phyloP scores from a whole-genome alignment of 2,888 invertebrate species.

The Saturnia pavonia region DNA sequence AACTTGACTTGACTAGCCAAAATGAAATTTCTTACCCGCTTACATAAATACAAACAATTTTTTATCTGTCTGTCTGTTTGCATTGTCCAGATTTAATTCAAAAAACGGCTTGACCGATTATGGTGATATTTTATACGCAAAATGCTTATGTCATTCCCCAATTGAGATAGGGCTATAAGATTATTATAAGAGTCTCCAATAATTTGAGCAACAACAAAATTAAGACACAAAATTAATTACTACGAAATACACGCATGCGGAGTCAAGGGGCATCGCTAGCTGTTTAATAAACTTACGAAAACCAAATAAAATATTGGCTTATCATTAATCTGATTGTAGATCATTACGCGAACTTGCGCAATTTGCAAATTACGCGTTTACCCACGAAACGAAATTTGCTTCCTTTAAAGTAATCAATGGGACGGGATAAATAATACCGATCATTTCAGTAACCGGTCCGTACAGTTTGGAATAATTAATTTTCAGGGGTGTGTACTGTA shows the following conservation, averaged over 20 bases:
- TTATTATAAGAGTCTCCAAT: no score
- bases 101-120: no score
- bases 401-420: conserved; percentile 45
- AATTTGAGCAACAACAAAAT: no score
- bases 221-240: no score
- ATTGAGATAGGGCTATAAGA: no score
- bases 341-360: not conserved
- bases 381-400: not conserved
- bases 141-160: no score
- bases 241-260: not conserved
- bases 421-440: conserved; percentile 53
- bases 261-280: not conserved
- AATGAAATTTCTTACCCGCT: no score
- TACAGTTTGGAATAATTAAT: conserved; percentile 72
- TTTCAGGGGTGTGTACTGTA: conserved; percentile 63
- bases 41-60: no score
- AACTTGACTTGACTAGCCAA: no score
- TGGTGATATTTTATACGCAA: no score
- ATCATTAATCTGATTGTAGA: not conserved
- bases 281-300: not conserved
- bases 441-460: conserved; percentile 37
- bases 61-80: no score
- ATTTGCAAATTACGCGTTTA: not conserved
- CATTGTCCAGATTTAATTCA: no score
- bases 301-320: not conserved